A percentile compares a stretch with the other conserved stretches of the same genome.
phyloP scores from a whole-genome alignment of 2,113 vertebrate species.

The Microcebus tavaratra region DNA sequence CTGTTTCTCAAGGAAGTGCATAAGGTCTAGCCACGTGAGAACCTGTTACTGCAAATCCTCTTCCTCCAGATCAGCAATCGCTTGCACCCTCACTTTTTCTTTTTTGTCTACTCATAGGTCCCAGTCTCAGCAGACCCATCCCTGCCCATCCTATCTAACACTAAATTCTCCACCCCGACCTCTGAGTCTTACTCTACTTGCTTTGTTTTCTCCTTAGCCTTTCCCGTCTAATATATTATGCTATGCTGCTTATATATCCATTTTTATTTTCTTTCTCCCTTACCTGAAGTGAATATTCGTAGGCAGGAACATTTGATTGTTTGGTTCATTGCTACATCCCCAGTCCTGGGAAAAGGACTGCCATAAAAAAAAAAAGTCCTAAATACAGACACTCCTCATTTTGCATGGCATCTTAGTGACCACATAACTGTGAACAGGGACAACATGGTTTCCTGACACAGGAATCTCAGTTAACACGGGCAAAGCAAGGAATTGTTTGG shows the following conservation, averaged over 20 bases:
- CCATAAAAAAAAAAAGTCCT: neutral
- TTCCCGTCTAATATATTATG: neutral
- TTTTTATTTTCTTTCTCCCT: neutral
- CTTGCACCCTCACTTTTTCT: neutral
- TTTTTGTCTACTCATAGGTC: neutral
- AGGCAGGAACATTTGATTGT: neutral
- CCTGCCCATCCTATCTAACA: neutral
- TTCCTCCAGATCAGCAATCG: fast-evolving
- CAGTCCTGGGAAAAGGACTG: neutral
- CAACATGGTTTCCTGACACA: neutral
- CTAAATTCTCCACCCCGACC: neutral
- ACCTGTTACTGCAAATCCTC: too few species aligned
- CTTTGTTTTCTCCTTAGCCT: neutral
- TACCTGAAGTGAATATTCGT: neutral
- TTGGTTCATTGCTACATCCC: neutral
- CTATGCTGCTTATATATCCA: too few species aligned
- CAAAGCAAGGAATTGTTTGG: neutral
- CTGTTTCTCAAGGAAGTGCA: neutral
- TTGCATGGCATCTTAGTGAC: neutral
- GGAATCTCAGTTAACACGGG: neutral
- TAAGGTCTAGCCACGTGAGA: neutral
- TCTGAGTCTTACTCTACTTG: neutral
- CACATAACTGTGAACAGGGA: neutral
- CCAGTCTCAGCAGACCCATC: neutral
- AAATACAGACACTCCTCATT: neutral